phyloP scores from a whole-genome alignment of 2,113 vertebrate species.

The Callipepla californica region DNA sequence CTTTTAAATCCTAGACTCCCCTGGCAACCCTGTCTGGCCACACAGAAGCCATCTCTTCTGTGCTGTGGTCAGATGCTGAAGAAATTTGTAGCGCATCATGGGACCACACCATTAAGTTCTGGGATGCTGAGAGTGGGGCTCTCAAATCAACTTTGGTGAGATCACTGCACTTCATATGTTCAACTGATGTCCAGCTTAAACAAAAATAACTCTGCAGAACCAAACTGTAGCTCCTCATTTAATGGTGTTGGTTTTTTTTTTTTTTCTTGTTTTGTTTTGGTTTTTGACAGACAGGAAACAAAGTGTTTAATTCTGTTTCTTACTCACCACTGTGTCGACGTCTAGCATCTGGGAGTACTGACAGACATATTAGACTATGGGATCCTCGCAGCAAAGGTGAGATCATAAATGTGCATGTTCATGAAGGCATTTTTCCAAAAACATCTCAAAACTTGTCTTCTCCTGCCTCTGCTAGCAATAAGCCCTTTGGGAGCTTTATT shows the following conservation, averaged over 20 bases:
- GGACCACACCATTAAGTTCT: conserved; percentile 95
- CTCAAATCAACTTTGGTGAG: conserved; percentile 91
- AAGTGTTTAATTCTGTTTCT: conserved; percentile 95
- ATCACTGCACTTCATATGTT: background rate
- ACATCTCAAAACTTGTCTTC: background rate
- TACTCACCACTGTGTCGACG: conserved; percentile 92
- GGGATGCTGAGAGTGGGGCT: conserved; percentile 90
- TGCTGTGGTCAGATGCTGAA: conserved; percentile 91
- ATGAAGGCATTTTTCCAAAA: background rate
- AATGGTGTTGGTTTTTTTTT: background rate
- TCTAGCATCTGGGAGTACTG: conserved; percentile 92
- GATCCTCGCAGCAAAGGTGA: conserved; percentile 94
- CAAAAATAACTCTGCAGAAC: background rate
- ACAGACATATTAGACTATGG: conserved; percentile 94
- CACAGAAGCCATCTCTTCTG: conserved; percentile 91
- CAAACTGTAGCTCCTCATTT: background rate
- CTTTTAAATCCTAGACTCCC: conserved; percentile 85
- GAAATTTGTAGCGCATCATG: conserved; percentile 96
- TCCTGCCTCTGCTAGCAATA: background rate
- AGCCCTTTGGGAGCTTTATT: background rate
- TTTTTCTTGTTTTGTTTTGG: background rate
- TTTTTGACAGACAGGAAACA: conserved; percentile 89
- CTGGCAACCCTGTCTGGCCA: conserved; percentile 95
- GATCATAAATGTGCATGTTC: background rate
- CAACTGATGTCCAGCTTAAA: background rate